A percentile compares a stretch with the other conserved stretches of the same genome.
These are phyloP conservation scores for Sarcophaga carnaria DNA, from an alignment of 2,888 invertebrate genomes.

Conservation along the genomic window DNA sequence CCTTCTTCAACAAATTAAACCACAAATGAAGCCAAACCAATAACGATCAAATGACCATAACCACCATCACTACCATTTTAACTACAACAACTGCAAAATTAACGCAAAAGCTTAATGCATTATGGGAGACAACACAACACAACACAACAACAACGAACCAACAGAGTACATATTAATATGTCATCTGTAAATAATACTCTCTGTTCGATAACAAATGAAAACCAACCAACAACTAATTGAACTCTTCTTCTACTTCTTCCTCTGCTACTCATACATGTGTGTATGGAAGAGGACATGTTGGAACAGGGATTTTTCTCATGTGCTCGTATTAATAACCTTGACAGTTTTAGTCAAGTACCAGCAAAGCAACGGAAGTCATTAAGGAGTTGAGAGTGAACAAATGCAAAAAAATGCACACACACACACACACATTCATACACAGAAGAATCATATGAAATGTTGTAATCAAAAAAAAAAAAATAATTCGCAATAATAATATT, in stretches of 20 bases:
- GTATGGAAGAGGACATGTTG: not conserved
- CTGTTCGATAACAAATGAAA: constrained; percentile 42
- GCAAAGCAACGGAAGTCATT: constrained; percentile 66
- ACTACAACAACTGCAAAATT: too few relatives aligned
- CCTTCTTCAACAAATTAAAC: constrained; percentile 28
- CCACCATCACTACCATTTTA: not conserved
- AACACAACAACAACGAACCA: constrained; percentile 6
- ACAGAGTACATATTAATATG: constrained; percentile 58
- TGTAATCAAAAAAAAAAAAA: constrained; percentile 32
- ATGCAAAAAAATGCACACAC: not conserved
- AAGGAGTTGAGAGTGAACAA: constrained; percentile 44
- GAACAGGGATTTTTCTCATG: constrained; percentile 10
- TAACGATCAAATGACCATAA: constrained; percentile 49
- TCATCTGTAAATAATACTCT: constrained; percentile 68
- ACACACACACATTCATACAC: not conserved
- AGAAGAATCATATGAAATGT: constrained; percentile 26
- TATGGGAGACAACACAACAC: not conserved
- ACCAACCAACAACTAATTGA: constrained; percentile 3
- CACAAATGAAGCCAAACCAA: constrained; percentile 66
- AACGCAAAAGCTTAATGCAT: too few relatives aligned
- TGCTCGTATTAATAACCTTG: constrained; percentile 58
- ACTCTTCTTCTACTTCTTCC: constrained; percentile 19
- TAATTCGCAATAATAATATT: constrained; percentile 11
- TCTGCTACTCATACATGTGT: too few relatives aligned
- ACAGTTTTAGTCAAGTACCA: constrained; percentile 49